Base-by-base conservation (phyloP, 2,113 vertebrate genomes). In the Phodopus roborovskii region DNA sequence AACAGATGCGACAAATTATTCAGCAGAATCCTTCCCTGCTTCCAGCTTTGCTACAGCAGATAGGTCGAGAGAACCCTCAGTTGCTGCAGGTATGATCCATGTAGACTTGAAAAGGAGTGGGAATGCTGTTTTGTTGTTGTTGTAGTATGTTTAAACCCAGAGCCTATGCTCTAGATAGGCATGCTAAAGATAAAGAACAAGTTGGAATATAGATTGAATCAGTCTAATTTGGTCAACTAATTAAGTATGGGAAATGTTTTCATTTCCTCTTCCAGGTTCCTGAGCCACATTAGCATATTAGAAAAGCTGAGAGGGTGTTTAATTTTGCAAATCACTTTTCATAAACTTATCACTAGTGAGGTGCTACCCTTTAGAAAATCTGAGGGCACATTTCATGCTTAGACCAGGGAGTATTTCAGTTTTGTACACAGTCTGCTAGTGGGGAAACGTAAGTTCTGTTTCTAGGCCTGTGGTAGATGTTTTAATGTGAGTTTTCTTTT, bases 1-100 rank as follows among this genome's bases (percentile, higher is more conserved):
- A 99, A 73, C 99, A 99, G 97, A 99, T 99, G 99, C 99, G 99
- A 97, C 99, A 99, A 98, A 99, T 99, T 98, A 99, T 99, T 98
- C 99, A 99, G 97, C 99, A 99, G 98, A 99, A 99, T 95, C 99
- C 99, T 36, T 99, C 99, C 86, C 97, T 99, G 96, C 98, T 99
- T 90, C 99, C 99, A 0, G 99, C 99, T 15, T 97, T 99, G 95
- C 98, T 99, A 97, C 99, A 99, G 96, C 99, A 99, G 97, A 99
- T 99, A 90, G 99, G 99, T 96, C 98, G 99, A 92, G 99, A 99
- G 98, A 99, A 99, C 96, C 99, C 99, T 1, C 99, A 99, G 1
- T 98, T 99, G 92, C 97, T 99, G 90, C 99, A 99, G 99, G 99
- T 99, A 85, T 97, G 98, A 97, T 71, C 4, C 74, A 22, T 58